phyloP scores from a whole-genome alignment of 2,797 vertebrate genomes.

The Lutjanus campechanus region DNA sequence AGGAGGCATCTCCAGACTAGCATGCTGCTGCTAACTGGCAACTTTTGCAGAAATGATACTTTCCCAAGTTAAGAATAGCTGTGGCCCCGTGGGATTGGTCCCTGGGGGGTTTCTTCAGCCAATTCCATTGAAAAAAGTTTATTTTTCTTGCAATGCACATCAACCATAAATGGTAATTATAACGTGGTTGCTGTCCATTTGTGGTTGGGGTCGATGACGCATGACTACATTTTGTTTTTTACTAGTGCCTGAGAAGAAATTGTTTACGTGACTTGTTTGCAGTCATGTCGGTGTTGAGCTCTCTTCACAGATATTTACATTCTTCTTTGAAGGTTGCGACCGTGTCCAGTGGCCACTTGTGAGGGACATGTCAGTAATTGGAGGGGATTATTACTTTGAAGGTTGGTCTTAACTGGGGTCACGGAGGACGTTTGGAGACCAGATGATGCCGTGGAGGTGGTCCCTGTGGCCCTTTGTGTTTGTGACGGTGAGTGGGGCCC shows the following conservation, averaged over 20 bases:
- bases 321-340: conserved; percentile 53
- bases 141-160: conserved; percentile 57
- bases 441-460: conserved; percentile 62
- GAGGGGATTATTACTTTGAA: conserved; percentile 73
- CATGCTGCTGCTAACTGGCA: conserved; percentile 65
- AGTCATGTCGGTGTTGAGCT: conserved; percentile 8
- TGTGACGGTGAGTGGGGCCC: conserved; percentile 31
- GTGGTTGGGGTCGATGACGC: conserved; percentile 48
- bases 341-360: conserved; percentile 56
- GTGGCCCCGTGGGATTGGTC: conserved; percentile 66
- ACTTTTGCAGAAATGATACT: conserved; percentile 73
- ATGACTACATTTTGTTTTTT: conserved; percentile 37
- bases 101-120: conserved; percentile 56
- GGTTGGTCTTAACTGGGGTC: conserved; percentile 57
- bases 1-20: conserved; percentile 62
- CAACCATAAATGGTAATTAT: conserved; percentile 83
- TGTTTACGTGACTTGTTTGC: conserved; percentile 13
- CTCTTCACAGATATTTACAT: conserved; percentile 47
- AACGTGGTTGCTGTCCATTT: conserved; percentile 30
- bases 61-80: conserved; percentile 88
- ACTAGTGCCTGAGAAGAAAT: conserved; percentile 29
- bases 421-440: conserved; percentile 63
- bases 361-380: conserved; percentile 74
- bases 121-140: conserved; percentile 44
- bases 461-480: conserved; percentile 51